These are phyloP conservation scores for Parasteatoda tepidariorum DNA, from an alignment of 1,140 invertebrate genomes.

Conservation along the genomic window DNA sequence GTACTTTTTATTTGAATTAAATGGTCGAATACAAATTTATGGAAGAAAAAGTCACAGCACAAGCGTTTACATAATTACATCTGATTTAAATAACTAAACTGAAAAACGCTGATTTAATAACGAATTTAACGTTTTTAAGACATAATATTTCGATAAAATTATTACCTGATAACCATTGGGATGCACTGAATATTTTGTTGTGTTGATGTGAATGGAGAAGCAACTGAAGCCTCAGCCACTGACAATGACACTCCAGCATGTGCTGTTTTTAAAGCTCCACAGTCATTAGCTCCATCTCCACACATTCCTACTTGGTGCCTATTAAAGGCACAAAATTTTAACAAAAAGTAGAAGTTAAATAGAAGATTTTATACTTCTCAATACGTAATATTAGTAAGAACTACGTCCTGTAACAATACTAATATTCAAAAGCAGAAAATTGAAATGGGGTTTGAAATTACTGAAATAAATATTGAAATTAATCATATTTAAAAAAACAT, in stretches of 20 bases:
- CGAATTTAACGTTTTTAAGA: no score
- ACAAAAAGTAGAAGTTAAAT: background rate
- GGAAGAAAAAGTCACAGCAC: no score
- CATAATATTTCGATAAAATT: background rate
- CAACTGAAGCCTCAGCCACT: conserved; percentile 94
- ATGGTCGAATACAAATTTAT: no score
- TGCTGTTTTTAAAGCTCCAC: conserved; percentile 89
- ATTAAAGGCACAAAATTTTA: background rate
- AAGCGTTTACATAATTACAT: no score
- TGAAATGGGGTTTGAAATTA: no score
- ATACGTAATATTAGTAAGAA: background rate
- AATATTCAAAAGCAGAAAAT: background rate
- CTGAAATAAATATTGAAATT: no score
- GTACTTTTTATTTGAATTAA: no score
- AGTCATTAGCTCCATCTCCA: conserved; percentile 98
- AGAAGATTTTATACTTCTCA: background rate
- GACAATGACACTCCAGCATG: conserved; percentile 97
- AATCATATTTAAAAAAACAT: no score
- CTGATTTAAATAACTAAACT: no score
- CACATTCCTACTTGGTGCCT: conserved; percentile 89
- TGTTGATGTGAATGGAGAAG: conserved; percentile 95
- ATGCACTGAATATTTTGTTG: conserved; percentile 91
- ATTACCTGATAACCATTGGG: conserved; percentile 79
- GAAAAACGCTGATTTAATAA: no score
- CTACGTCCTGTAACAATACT: background rate